Evolutionary conservation across 2,888 invertebrate species (phyloP).

Genomic region (Epistrophe grossulariae): DNA sequence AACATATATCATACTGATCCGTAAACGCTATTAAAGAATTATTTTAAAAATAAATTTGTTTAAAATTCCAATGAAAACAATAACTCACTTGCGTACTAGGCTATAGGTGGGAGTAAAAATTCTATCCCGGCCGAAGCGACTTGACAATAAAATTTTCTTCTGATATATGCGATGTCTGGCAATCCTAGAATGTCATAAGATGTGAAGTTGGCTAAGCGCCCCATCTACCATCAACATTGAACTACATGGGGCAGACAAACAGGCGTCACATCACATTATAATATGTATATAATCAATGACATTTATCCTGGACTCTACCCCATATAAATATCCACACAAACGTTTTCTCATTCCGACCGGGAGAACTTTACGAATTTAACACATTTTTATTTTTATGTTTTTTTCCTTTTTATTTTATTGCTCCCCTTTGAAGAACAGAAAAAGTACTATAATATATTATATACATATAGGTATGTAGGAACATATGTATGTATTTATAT

Average conservation of each 20-base stretch:
- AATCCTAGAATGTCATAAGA: neutral
- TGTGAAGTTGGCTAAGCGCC: constrained; percentile 28
- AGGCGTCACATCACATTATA: constrained; percentile 61
- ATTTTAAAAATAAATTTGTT: too few relatives aligned
- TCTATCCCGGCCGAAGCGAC: too few relatives aligned
- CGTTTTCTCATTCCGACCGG: constrained; percentile 8
- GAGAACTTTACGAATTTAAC: constrained; percentile 32
- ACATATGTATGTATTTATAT: too few relatives aligned
- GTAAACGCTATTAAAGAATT: too few relatives aligned
- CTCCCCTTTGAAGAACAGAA: constrained; percentile 13
- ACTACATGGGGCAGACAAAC: constrained; percentile 43
- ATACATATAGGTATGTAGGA: too few relatives aligned
- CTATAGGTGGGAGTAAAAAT: too few relatives aligned
- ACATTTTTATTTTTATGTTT: constrained; percentile 15
- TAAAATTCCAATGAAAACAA: too few relatives aligned
- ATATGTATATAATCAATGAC: constrained; percentile 49
- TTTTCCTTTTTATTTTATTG: constrained; percentile 43
- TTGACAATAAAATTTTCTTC: neutral
- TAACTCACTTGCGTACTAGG: too few relatives aligned
- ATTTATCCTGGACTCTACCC: constrained; percentile 34
- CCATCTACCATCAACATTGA: neutral
- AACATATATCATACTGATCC: too few relatives aligned
- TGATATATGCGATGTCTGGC: neutral
- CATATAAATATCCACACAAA: neutral
- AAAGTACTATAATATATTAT: neutral